Base-by-base conservation (phyloP, 2,797 vertebrate species). In the Betta splendens region DNA sequence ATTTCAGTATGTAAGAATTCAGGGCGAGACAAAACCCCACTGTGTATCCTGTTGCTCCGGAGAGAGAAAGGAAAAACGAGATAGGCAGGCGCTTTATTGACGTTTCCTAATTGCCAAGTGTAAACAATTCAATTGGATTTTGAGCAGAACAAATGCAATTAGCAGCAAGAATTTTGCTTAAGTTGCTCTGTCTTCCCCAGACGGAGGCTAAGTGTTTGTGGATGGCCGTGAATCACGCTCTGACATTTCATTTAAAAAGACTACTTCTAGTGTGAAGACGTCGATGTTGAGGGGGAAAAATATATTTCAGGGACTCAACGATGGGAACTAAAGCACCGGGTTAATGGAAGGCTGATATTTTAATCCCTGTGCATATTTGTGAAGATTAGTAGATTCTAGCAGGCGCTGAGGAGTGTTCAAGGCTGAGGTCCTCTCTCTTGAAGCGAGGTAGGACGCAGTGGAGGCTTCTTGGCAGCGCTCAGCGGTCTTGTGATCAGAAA, bases 401-500 rank as follows among this genome's bases (percentile, higher is more conserved):
- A 32, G 71, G 40, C 49, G 62, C 44, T 62, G 67, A 47, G 56
- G 54, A 21, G 47, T 3, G 4, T 35, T 54, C 40, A 31, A 51
- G 62, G 28, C 60, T 55, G 35, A 54, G 21, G 58, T 71, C 39
- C 39, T 67, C 13, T 72, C 28, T 53, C 51, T 36, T 50, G 18
- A 62, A 47, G 43, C 7, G 59, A 51, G 48, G 69, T 64, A 64
- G 58, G 59, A 73, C 53, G 64, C 25, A 4, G 22, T 16, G 45
- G 44, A 60, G 75, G 75, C 70, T 63, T 84, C 75, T 80, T 89
- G 88, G 89, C 80, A 66, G 51, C 38, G 81, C 61, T 68, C 21
- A 5, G 39, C 35, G 44, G 87, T 90, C 90, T 92, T 90, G 87
- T 92, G 90, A 92, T 70, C 42, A 51, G 45, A 70, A 64, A 80